These are phyloP conservation scores for Empidonax alnorum DNA, from an alignment of 2,113 vertebrate genomes.

Conservation along the genomic window DNA sequence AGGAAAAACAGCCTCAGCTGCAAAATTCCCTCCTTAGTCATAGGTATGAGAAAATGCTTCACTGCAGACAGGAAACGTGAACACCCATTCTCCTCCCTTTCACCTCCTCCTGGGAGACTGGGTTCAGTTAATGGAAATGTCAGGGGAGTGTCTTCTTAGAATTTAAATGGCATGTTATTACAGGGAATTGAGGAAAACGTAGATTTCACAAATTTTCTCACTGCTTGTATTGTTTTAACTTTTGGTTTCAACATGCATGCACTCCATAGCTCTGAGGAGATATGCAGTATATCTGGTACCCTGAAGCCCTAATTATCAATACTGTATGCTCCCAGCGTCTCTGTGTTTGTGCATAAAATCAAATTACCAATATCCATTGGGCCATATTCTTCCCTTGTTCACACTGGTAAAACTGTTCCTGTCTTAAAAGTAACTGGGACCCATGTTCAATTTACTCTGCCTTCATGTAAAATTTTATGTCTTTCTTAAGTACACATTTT, in stretches of 20 bases:
- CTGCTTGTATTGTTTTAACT: not conserved
- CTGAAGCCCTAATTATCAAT: not conserved
- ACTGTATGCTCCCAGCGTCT: not conserved
- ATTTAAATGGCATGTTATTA: not conserved
- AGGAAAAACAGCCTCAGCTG: not conserved
- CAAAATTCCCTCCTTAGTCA: conserved; percentile 51
- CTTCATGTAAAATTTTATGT: not conserved
- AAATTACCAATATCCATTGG: not conserved
- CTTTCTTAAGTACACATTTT: conserved; percentile 56
- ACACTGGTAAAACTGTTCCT: not conserved
- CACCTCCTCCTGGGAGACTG: not conserved
- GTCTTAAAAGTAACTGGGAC: not conserved
- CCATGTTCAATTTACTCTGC: not conserved
- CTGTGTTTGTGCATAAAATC: not conserved
- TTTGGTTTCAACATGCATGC: not conserved
- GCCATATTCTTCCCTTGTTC: not conserved
- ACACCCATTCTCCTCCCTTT: conserved; percentile 52
- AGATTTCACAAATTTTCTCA: not conserved
- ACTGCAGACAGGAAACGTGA: conserved; percentile 42
- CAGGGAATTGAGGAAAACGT: not conserved
- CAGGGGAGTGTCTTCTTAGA: not conserved
- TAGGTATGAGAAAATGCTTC: conserved; percentile 48
- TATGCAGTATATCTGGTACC: not conserved
- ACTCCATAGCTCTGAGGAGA: not conserved
- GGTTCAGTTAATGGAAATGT: conserved; percentile 5